These are phyloP conservation scores for Sitobion miscanthi DNA, from an alignment of 1,140 invertebrate species.

Conservation along the genomic window DNA sequence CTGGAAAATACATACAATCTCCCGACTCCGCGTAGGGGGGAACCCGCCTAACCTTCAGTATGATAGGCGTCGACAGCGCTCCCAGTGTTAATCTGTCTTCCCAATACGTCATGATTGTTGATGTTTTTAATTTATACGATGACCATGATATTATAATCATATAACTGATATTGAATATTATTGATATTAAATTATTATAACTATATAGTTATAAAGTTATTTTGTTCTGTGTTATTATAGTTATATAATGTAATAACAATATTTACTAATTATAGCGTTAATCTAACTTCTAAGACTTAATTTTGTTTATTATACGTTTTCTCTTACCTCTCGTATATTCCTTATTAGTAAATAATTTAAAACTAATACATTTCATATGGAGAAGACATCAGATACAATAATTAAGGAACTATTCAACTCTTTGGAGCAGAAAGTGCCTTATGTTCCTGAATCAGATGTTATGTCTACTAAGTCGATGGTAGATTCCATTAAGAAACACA, in stretches of 20 bases:
- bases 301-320: not conserved
- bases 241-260: not conserved
- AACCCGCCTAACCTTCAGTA: too few relatives aligned
- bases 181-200: too few relatives aligned
- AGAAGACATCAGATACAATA: constrained; percentile 37
- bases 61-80: too few relatives aligned
- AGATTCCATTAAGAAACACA: constrained; percentile 51
- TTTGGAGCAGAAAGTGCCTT: not conserved
- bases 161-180: too few relatives aligned
- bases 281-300: not conserved
- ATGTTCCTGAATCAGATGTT: not conserved
- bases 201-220: too few relatives aligned
- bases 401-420: constrained; percentile 21
- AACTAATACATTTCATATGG: not conserved
- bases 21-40: too few relatives aligned
- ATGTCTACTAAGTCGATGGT: not conserved
- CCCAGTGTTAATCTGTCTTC: too few relatives aligned
- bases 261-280: not conserved
- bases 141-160: too few relatives aligned
- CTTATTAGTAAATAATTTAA: not conserved
- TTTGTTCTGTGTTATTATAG: too few relatives aligned
- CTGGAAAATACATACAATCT: too few relatives aligned
- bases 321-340: not conserved
- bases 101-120: not conserved
- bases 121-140: too few relatives aligned